A percentile compares a stretch with the other conserved stretches of the same genome.
phyloP scores from a whole-genome alignment of 2,797 vertebrate species.

The Parauchenoglanis ngamensis region DNA sequence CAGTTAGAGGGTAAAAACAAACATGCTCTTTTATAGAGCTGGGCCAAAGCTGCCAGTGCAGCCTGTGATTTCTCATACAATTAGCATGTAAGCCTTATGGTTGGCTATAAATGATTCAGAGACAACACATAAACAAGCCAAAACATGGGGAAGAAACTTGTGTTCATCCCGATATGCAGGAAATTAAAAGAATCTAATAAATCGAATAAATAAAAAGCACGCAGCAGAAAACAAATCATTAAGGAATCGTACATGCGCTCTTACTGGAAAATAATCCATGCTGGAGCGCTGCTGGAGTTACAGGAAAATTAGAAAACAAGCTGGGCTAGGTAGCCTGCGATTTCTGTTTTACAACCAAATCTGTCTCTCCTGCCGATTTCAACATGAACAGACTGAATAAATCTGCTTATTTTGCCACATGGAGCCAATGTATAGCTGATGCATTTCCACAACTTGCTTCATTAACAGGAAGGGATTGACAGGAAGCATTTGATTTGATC shows the following conservation, averaged over 20 bases:
- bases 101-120: neutral
- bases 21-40: conserved; percentile 23
- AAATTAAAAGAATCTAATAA: neutral
- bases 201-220: neutral
- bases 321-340: too few species aligned
- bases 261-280: neutral
- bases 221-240: neutral
- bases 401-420: neutral
- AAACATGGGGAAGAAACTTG: neutral
- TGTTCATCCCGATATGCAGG: neutral
- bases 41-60: conserved; percentile 27
- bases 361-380: neutral
- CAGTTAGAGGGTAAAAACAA: conserved; percentile 33
- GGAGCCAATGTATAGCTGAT: neutral
- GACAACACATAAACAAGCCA: neutral
- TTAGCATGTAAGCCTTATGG: conserved; percentile 16
- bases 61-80: conserved; percentile 22
- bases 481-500: neutral
- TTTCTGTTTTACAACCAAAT: neutral
- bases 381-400: neutral
- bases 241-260: neutral
- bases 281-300: neutral
- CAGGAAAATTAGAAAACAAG: neutral
- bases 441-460: neutral
- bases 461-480: neutral